Evolutionary conservation across 1,140 invertebrate species (phyloP).

Genomic region (Zaprionus inermis): DNA sequence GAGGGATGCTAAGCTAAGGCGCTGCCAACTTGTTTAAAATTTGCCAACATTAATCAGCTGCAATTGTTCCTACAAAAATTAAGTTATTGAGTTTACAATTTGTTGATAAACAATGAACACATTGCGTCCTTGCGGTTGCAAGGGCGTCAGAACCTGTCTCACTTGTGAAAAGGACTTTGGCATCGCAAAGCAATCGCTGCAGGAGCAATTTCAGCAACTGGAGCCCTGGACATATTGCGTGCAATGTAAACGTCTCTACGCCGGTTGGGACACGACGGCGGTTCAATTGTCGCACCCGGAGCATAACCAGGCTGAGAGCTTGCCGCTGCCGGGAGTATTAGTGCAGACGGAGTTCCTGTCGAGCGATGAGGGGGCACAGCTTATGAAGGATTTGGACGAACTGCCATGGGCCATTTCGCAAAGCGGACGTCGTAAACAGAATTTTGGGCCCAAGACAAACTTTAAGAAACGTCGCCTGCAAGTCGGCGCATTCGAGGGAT

Average conservation of each 20-base stretch:
- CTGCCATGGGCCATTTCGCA: constrained; percentile 96
- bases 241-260: constrained; percentile 89
- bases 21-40: constrained; percentile 18
- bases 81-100: background rate
- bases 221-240: constrained; percentile 90
- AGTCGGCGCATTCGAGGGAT: constrained; percentile 92
- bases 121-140: constrained; percentile 93
- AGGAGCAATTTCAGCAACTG: constrained; percentile 84
- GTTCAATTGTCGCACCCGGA: constrained; percentile 87
- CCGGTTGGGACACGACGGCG: constrained; percentile 87
- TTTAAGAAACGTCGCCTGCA: constrained; percentile 97
- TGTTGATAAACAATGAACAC: constrained; percentile 86
- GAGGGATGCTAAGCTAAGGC: background rate
- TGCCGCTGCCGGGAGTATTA: constrained; percentile 89
- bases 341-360: constrained; percentile 91
- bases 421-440: constrained; percentile 98
- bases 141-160: constrained; percentile 95
- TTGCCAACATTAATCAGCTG: background rate
- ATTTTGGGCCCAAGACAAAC: constrained; percentile 99
- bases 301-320: constrained; percentile 86
- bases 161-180: constrained; percentile 91
- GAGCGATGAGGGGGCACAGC: constrained; percentile 87
- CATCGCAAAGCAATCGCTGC: constrained; percentile 85
- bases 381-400: constrained; percentile 90
- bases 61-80: background rate